These are phyloP conservation scores for Hemaris fuciformis DNA, from an alignment of 2,888 invertebrate species.

Conservation along the genomic window DNA sequence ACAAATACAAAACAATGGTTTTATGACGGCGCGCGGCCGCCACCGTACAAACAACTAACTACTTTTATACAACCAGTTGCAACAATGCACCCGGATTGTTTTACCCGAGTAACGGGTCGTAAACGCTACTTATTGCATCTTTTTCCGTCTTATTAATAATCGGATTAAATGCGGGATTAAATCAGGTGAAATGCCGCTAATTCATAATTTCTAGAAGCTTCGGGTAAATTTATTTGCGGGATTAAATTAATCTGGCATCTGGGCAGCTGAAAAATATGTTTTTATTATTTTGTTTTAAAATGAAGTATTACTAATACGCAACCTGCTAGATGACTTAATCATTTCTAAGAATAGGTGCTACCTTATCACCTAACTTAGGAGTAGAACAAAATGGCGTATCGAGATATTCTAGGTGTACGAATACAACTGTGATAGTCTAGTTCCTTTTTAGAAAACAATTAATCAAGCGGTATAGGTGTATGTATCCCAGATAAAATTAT, in stretches of 20 bases:
- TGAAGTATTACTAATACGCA: not conserved
- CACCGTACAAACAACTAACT: not conserved
- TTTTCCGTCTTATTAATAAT: not conserved
- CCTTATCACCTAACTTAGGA: too few species aligned
- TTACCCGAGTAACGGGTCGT: slow-evolving; percentile 9
- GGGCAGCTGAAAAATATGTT: not conserved
- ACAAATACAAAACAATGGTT: not conserved
- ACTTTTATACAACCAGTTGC: not conserved
- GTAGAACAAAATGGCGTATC: too few species aligned
- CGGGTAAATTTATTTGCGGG: not conserved
- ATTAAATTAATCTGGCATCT: not conserved
- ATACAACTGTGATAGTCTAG: too few species aligned
- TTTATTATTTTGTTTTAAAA: not conserved
- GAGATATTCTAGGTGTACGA: too few species aligned
- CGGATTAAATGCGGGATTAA: not conserved
- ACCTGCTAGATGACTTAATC: too few species aligned
- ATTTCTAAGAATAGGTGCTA: too few species aligned
- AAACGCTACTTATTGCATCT: not conserved
- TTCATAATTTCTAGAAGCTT: not conserved
- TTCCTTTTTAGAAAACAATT: too few species aligned
- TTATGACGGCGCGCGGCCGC: not conserved
- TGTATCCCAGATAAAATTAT: too few species aligned
- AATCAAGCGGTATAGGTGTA: too few species aligned
- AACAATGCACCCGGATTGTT: slow-evolving; percentile 16
- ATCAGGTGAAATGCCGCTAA: not conserved